Evolutionary conservation across 2,797 vertebrate genomes (phyloP), one percentile per base, ranked within the genome.

Genomic region (Mustela erminea): DNA sequence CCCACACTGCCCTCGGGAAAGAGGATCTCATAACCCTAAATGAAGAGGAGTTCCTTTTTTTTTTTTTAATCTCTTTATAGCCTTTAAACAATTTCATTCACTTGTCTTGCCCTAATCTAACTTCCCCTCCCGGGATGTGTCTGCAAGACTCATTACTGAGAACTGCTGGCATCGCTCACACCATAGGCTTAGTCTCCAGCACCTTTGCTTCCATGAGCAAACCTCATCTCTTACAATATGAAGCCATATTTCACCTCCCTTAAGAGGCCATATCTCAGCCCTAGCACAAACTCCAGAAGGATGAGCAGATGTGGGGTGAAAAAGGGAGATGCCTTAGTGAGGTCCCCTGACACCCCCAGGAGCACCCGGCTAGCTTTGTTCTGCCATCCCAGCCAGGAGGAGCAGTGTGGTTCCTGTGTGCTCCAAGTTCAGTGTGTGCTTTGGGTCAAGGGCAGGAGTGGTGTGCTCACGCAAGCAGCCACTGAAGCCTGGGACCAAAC

Each of bases 341-440:
- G 49, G 52, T 18, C 70, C 64, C 38, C 52, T 72, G 56, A 5
- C 18, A 12, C 27, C 11, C 54, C 0, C 0, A 70, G 35, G 9
- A 64, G 23, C 1, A 0, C 5, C 0, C 0, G 0, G 32, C 64
- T 38, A 10, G 62, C 35, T 49, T 0, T 41, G 27, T 25, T 60
- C 81, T 32, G 27, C n/a, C 21, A 1, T 9, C 54, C 46, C 64
- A 41, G 49, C 58, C 77, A 15, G 12, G n/a, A 58, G 14, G 35
- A 52, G 41, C 9, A 18, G 68, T 54, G 5, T 8, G 17, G 18
- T 6, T 54, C 18, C 5, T 1, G 0, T 2, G 0, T 1, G 17
- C 7, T 32, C 56, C 2, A 38, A 80, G 20, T 27, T 68, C 43
- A 32, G 32, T 11, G 1, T 0, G 18, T 18, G 58, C 38, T 75